These are phyloP conservation scores for Coptodon bakossiorum DNA, from an alignment of 2,113 vertebrate genomes.

Conservation along the genomic window DNA sequence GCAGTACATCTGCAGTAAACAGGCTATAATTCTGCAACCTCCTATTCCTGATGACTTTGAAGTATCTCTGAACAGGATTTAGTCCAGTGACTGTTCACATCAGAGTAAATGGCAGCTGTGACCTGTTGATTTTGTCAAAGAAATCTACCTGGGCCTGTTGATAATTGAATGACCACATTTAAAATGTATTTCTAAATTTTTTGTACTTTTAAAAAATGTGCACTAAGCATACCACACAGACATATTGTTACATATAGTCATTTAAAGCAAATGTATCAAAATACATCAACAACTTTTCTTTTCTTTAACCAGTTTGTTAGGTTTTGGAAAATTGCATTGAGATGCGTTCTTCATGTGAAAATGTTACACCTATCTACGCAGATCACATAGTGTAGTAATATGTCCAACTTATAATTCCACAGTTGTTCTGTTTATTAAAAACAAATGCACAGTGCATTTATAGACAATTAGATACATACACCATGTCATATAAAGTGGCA, in stretches of 20 bases:
- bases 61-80: conserved; percentile 27
- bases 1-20: background rate
- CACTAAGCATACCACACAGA: background rate
- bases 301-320: background rate
- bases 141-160: background rate
- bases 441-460: conserved; percentile 1
- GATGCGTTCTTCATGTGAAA: background rate
- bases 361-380: rapidly evolving
- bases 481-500: conserved; percentile 25
- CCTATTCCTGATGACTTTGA: background rate
- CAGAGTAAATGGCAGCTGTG: background rate
- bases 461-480: conserved; percentile 18
- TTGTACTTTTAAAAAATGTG: background rate
- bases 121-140: conserved; percentile 1
- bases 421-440: conserved; percentile 40
- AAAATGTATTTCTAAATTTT: background rate
- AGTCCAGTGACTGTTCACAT: background rate
- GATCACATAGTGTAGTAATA: background rate
- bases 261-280: background rate
- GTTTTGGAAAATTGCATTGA: background rate
- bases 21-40: background rate
- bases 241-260: background rate
- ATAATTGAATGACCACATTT: background rate
- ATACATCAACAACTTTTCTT: background rate
- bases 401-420: background rate